phyloP scores from a whole-genome alignment of 2,113 vertebrate genomes.

The Carettochelys insculpta region DNA sequence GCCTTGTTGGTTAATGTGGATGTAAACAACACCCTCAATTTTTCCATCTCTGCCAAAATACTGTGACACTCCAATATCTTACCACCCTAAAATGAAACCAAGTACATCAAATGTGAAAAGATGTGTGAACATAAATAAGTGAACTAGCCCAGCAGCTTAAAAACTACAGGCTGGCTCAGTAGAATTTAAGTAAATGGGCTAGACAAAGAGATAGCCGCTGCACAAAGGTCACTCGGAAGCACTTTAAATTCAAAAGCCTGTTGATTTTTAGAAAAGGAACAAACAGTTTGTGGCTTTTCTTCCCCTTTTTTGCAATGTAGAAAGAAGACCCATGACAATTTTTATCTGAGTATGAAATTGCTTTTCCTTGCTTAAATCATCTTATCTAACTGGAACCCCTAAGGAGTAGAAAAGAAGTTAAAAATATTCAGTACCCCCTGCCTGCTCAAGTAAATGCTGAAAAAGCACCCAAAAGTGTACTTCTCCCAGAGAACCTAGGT shows the following conservation, averaged over 20 bases:
- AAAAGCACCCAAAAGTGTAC: background rate
- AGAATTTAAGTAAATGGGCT: background rate
- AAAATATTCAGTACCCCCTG: background rate
- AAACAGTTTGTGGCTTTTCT: background rate
- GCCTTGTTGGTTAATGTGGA: conserved; percentile 91
- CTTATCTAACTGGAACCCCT: too few relatives aligned
- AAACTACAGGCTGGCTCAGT: background rate
- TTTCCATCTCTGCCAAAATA: conserved; percentile 91
- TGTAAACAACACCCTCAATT: conserved; percentile 91
- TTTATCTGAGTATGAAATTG: background rate
- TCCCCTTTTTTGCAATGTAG: background rate
- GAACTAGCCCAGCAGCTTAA: background rate
- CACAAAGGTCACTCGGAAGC: background rate
- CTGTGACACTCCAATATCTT: conserved; percentile 95
- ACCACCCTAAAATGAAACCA: conserved; percentile 81
- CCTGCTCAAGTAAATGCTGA: background rate
- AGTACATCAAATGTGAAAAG: background rate
- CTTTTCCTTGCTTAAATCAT: background rate
- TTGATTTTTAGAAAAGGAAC: background rate
- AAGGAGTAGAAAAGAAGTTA: background rate
- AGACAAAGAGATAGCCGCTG: background rate
- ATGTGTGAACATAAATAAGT: background rate
- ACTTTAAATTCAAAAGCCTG: background rate
- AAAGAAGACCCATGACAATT: background rate
- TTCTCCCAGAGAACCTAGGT: background rate